A percentile compares a stretch with the other conserved stretches of the same genome.
These are phyloP conservation scores for Dicrostonyx torquatus DNA, from an alignment of 2,797 vertebrate species.

Conservation along the genomic window DNA sequence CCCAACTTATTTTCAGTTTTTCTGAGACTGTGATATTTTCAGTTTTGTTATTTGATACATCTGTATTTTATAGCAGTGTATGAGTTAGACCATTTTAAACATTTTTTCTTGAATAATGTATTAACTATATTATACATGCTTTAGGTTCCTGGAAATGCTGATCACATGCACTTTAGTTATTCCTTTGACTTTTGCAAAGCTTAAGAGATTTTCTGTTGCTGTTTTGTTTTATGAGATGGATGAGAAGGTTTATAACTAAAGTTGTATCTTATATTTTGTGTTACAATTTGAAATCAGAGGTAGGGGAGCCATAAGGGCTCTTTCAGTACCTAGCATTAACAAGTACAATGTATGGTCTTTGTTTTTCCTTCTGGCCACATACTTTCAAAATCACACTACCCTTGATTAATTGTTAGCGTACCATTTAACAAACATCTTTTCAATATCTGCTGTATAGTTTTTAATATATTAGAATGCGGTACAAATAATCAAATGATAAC, in stretches of 20 bases:
- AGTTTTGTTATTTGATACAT: neutral
- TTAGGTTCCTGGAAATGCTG: neutral
- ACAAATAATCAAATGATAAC: neutral
- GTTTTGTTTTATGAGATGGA: neutral
- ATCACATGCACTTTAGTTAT: neutral
- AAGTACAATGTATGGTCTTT: neutral
- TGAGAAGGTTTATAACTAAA: neutral
- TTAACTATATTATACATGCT: neutral
- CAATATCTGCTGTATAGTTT: neutral
- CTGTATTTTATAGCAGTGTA: neutral
- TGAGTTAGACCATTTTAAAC: neutral
- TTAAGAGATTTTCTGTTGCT: neutral
- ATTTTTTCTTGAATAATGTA: neutral
- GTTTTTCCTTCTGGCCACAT: neutral
- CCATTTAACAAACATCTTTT: neutral
- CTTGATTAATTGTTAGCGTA: neutral
- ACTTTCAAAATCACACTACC: neutral
- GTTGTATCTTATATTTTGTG: neutral
- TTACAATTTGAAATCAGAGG: neutral
- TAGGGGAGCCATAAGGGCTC: neutral
- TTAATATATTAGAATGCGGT: neutral
- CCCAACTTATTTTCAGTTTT: neutral
- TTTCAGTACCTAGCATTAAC: neutral
- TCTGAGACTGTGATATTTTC: conserved; percentile 22
- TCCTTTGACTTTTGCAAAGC: neutral